A percentile compares a stretch with the other conserved stretches of the same genome.
phyloP scores from a whole-genome alignment of 2,888 invertebrate species.

The Limnephilus lunatus region DNA sequence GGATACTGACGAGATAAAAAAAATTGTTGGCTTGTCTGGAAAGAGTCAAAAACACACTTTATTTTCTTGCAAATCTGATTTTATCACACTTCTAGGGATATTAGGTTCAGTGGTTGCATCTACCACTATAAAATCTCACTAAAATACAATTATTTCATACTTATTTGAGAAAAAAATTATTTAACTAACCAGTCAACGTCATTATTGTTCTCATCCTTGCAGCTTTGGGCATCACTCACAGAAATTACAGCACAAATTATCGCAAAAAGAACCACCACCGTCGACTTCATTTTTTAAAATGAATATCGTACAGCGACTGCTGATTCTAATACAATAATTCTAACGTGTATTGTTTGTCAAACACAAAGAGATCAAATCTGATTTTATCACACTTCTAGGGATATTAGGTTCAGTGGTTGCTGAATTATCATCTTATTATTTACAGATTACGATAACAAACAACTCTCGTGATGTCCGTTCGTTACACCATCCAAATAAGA shows the following conservation, averaged over 20 bases:
- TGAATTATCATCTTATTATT: background rate
- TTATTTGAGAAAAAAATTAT: background rate
- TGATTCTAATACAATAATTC: background rate
- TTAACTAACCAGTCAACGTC: constrained; percentile 83
- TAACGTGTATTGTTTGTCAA: background rate
- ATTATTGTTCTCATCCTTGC: constrained; percentile 80
- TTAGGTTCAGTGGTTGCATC: no score
- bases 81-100: no score
- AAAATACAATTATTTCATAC: background rate
- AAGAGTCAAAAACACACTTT: no score
- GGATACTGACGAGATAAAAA: no score
- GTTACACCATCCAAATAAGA: background rate
- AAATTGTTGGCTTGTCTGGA: no score
- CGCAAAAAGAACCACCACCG: constrained; percentile 19
- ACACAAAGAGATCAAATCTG: background rate
- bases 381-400: no score
- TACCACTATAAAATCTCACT: background rate
- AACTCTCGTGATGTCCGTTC: background rate
- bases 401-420: no score
- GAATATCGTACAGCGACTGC: background rate
- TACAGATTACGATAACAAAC: background rate
- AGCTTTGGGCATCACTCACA: constrained; percentile 66
- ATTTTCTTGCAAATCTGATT: no score
- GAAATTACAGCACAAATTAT: constrained; percentile 12
- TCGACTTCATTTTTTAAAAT: constrained; percentile 41